Percentiles rank a stretch among this genome's conserved stretches.
Conservation (phyloP, 2,797 vertebrate species). For the Synaphobranchus kaupii region DNA sequence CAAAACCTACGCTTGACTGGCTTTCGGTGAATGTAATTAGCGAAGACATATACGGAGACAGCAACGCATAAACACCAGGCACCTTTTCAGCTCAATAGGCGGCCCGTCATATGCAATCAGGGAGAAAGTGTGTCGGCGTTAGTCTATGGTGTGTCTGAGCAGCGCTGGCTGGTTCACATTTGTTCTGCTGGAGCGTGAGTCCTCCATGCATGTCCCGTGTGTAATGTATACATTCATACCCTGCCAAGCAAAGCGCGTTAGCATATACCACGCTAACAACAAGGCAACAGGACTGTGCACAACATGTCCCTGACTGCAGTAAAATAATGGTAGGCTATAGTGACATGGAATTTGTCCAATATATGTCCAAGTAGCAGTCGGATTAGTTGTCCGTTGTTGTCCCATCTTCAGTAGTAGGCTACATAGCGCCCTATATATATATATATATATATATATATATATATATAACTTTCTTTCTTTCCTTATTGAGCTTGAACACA, state of each 20-base stretch:
- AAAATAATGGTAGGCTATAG: conserved; percentile 38
- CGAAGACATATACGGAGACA: conserved; percentile 48
- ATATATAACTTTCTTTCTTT: not conserved
- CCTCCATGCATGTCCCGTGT: conserved; percentile 28
- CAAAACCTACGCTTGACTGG: conserved; percentile 31
- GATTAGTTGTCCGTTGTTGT: conserved; percentile 18
- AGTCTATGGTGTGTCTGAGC: conserved; percentile 6
- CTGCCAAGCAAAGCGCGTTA: conserved; percentile 30
- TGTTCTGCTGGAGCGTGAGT: conserved; percentile 42
- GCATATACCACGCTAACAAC: conserved; percentile 15
- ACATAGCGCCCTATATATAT: not conserved
- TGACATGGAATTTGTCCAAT: conserved; percentile 50
- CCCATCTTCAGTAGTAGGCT: not conserved
- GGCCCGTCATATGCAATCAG: conserved; percentile 38
- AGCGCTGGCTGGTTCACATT: conserved; percentile 48
- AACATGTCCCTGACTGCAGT: conserved; percentile 31
- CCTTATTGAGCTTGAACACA: not conserved
- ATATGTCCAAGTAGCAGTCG: conserved; percentile 34
- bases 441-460: too few relatives aligned
- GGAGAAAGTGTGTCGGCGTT: not conserved
- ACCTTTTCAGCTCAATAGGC: conserved; percentile 47
- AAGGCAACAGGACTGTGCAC: conserved; percentile 34
- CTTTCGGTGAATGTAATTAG: conserved; percentile 40
- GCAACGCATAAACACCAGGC: conserved; percentile 48
- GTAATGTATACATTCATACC: conserved; percentile 19